These are phyloP conservation scores for Colostygia pectinataria DNA, from an alignment of 2,888 invertebrate species.

Conservation along the genomic window DNA sequence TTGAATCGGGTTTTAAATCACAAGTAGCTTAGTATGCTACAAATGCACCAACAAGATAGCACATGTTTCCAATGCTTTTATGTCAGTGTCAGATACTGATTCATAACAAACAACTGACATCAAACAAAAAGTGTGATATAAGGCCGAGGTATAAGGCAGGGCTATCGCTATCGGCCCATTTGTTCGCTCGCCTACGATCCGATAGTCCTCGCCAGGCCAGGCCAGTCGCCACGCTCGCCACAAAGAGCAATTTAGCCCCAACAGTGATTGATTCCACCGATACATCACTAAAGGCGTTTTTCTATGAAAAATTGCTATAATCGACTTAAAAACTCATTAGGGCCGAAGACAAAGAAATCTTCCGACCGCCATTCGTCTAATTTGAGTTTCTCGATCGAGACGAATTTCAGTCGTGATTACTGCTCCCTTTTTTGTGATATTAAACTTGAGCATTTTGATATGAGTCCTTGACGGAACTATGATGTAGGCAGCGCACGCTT, in stretches of 20 bases:
- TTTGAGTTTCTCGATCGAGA: conserved; percentile 79
- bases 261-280: conserved; percentile 81
- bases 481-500: conserved; percentile 19
- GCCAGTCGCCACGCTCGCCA: conserved; percentile 39
- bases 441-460: conserved; percentile 33
- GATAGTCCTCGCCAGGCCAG: conserved; percentile 41
- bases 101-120: conserved; percentile 19
- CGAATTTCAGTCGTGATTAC: conserved; percentile 75
- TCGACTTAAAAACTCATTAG: conserved; percentile 84
- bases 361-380: conserved; percentile 78
- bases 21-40: conserved; percentile 1
- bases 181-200: conserved; percentile 57
- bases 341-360: conserved; percentile 79
- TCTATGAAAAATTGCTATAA: conserved; percentile 83
- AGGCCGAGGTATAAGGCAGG: conserved; percentile 10
- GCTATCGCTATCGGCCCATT: conserved; percentile 51
- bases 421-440: conserved; percentile 60
- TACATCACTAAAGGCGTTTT: conserved; percentile 83
- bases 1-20: not conserved
- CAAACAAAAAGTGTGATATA: conserved; percentile 20
- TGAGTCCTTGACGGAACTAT: conserved; percentile 25
- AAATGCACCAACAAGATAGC: conserved; percentile 6
- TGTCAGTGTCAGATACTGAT: conserved; percentile 16
- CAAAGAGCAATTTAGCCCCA: conserved; percentile 73
- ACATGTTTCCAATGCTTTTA: conserved; percentile 12